Evolutionary conservation across 2,113 vertebrate genomes (phyloP), one percentile per base, ranked within the genome.

Genomic region (Aramus guarauna): DNA sequence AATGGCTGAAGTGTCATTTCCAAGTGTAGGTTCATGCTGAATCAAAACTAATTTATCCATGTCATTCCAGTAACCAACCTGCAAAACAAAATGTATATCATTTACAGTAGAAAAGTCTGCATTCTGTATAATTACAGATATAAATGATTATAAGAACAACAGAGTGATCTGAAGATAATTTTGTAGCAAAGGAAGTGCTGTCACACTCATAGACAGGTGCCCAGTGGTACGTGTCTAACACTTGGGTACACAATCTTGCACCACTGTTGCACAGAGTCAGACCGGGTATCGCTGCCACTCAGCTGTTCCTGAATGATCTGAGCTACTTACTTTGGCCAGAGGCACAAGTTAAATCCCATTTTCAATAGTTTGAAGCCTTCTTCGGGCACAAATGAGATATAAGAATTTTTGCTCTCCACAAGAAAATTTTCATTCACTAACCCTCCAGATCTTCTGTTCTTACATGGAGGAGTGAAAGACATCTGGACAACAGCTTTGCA

Each of bases 61-160:
- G 94, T 99, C 99, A 3, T 99, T 99, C 99, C 99, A 99, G 98
- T 99, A 99, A 88, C 99, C 99, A 93, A 99, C 99, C 99, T 99
- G 97, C 59, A 97, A 95, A 24, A 91, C 22, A 97, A 48, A 96
- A 93, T 5, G 1, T 5, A 3, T 37, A 36, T 17, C 19, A 82
- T n/a, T 91, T 91, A 36, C 27, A 84, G 52, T 58, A 72, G 36
- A 50, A 47, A 75, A 55, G 8, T 29, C 50, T 85, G 41, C 16
- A 64, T 66, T 74, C n/a, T 67, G 20, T 26, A 24, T 37, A 87
- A 72, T 22, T 52, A 53, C 13, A 81, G 63, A 81, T 27, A 67
- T 8, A 89, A 87, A 78, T 43, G 3, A 37, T 21, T 69, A 0
- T 19, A 71, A 37, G 67, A 58, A 79, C 21, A 88, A 55, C 30